A percentile compares a stretch with the other conserved stretches of the same genome.
Conservation (phyloP, 2,797 vertebrate species). For the Orientallactaga sibirica region DNA sequence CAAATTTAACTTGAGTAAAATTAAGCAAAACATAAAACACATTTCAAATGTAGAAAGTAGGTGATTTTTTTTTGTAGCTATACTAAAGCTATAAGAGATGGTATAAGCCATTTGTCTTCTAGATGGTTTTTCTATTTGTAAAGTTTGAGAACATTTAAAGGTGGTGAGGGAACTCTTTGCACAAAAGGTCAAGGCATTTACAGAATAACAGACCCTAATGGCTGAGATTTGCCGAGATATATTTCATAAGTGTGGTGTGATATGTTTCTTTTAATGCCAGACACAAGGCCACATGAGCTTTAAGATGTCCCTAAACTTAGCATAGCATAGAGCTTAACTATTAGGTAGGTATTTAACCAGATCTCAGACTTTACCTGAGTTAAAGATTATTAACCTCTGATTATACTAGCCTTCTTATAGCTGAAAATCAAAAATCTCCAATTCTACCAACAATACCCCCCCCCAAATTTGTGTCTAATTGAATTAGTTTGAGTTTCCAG, state of each 20-base stretch:
- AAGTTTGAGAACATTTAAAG: constrained; percentile 76
- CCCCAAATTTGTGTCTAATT: constrained; percentile 80
- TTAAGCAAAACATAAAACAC: constrained; percentile 30
- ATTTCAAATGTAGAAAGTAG: constrained; percentile 18
- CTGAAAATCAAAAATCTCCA: constrained; percentile 67
- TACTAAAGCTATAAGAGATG: constrained; percentile 61
- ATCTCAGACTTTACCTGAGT: constrained; percentile 71
- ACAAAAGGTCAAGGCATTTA: constrained; percentile 63
- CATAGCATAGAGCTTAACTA: neutral
- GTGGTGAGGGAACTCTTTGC: neutral
- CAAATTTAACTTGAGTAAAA: constrained; percentile 40
- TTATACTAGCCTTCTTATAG: constrained; percentile 79
- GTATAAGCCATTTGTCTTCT: constrained; percentile 40
- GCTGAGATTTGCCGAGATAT: neutral
- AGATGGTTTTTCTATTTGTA: constrained; percentile 65
- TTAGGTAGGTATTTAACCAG: constrained; percentile 31
- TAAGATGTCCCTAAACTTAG: constrained; percentile 65
- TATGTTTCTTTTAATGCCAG: neutral
- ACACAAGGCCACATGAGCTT: constrained; percentile 13
- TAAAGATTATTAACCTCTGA: constrained; percentile 82
- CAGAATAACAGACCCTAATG: constrained; percentile 8
- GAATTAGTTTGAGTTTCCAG: constrained; percentile 84
- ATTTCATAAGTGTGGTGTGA: neutral
- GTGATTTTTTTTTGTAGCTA: neutral
- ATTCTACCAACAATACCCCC: constrained; percentile 68